A percentile compares a stretch with the other conserved stretches of the same genome.
phyloP scores from a whole-genome alignment of 2,888 invertebrate species.

The Trichopoda pennipes region DNA sequence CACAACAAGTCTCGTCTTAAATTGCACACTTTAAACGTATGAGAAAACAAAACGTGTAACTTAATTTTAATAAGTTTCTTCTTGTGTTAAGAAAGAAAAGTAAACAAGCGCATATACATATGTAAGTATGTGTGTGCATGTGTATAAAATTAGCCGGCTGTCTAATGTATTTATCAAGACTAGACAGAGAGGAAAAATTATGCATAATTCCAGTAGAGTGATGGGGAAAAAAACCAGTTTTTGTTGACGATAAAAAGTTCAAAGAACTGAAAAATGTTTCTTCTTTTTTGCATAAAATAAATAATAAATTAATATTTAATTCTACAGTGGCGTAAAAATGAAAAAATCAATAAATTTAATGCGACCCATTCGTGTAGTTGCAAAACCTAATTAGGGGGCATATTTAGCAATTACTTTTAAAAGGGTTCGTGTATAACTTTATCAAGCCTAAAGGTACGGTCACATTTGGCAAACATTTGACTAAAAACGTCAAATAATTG shows the following conservation, averaged over 20 bases:
- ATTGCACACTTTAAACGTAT: neutral
- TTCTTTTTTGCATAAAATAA: slow-evolving; percentile 12
- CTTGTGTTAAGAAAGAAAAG: slow-evolving; percentile 42
- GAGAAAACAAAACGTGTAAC: slow-evolving; percentile 1
- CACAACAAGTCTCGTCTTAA: slow-evolving; percentile 52
- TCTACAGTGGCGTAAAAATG: too few relatives aligned
- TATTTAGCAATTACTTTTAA: too few relatives aligned
- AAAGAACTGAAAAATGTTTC: slow-evolving; percentile 39
- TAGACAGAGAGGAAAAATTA: neutral
- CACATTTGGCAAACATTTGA: too few relatives aligned
- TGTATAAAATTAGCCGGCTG: too few relatives aligned
- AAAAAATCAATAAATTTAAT: too few relatives aligned
- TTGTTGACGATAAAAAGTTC: slow-evolving; percentile 25
- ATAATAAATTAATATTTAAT: slow-evolving; percentile 24
- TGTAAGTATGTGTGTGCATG: too few relatives aligned
- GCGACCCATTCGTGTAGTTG: too few relatives aligned
- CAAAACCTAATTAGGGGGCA: too few relatives aligned
- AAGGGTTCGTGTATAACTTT: too few relatives aligned
- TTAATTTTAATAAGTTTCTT: slow-evolving; percentile 16
- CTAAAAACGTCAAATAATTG: too few relatives aligned
- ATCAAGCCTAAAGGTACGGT: too few relatives aligned
- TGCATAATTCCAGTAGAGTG: neutral
- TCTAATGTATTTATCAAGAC: slow-evolving; percentile 13
- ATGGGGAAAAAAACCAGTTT: neutral
- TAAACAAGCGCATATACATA: neutral